A percentile compares a stretch with the other conserved stretches of the same genome.
phyloP scores from a whole-genome alignment of 1,140 invertebrate species.

The Drosophila triauraria region DNA sequence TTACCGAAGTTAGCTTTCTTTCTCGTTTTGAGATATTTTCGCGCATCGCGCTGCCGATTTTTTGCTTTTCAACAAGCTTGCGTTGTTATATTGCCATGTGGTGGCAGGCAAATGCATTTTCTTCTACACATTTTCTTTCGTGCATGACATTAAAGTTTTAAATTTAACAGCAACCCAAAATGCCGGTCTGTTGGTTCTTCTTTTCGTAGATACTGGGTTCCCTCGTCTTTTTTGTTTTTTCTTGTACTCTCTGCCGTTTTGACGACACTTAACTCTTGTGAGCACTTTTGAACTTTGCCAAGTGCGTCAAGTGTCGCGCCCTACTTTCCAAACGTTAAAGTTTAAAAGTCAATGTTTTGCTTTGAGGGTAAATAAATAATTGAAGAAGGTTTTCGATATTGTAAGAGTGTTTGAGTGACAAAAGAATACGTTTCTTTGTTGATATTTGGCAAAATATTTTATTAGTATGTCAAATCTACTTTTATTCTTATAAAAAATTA shows the following conservation, averaged over 20 bases:
- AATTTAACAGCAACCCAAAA: constrained; percentile 71
- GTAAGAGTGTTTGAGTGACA: no score
- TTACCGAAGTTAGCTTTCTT: no score
- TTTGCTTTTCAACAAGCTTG: constrained; percentile 47
- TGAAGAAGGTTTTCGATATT: not conserved
- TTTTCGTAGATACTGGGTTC: constrained; percentile 7
- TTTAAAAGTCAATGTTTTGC: constrained; percentile 23
- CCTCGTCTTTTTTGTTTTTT: not conserved
- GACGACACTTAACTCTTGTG: constrained; percentile 60
- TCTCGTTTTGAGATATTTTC: constrained; percentile 55
- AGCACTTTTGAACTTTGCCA: constrained; percentile 65
- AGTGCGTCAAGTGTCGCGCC: constrained; percentile 67
- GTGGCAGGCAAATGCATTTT: constrained; percentile 40
- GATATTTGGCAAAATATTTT: not conserved
- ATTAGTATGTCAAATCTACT: no score
- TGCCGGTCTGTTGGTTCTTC: constrained; percentile 44
- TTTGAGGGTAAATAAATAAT: not conserved
- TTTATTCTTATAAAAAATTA: no score
- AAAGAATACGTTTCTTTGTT: not conserved
- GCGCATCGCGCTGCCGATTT: constrained; percentile 45
- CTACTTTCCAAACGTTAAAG: constrained; percentile 48
- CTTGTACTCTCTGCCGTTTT: constrained; percentile 16
- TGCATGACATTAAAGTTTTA: constrained; percentile 82
- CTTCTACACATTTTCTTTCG: constrained; percentile 65
- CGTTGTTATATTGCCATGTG: constrained; percentile 57